Evolutionary conservation across 1,140 invertebrate genomes (phyloP), one percentile per base, ranked within the genome.

Genomic region (Eriosoma lanigerum): DNA sequence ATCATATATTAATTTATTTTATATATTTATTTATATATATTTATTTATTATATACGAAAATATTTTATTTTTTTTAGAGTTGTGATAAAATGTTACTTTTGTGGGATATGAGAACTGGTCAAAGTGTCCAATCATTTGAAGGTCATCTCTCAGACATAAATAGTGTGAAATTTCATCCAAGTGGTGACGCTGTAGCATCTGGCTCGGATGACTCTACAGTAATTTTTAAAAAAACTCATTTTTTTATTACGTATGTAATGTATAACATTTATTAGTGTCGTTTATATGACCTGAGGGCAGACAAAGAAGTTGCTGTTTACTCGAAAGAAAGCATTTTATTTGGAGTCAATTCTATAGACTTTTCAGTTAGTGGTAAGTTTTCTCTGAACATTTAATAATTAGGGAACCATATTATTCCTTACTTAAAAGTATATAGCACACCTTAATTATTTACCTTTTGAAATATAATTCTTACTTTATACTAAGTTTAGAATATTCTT

Each of bases 141-240:
- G 96, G 97, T 24, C 98, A 99, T 87, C 94, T 95, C 83, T 97
- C 97, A 6, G 98, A 99, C 88, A 96, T 99, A 81, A 99, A 99
- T 87, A 96, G 94, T 85, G 96, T 99, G 73, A 92, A 96, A 87
- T 99, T 97, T 88, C 96, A 99, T 91, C 98, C 98, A n/a, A 97
- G 96, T 87, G 98, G 98, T 66, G 98, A 99, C 89, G 96, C 98
- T 29, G 93, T 99, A 81, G 96, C 94, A 48, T 97, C 97, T 19
- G 98, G 96, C 66, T 98, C 96, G 64, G 98, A 99, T 87, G 98
- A 99, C 90, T 94, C 96, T 52, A 96, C 95, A 24, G 93, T 95
- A 87, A 88, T 87, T 38, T 24, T 17, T 21, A 15, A 46, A 46
- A n/a, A 10, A 54, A 26, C n/a, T 1, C 46, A 62, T 58, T 76